Conservation (phyloP, 2,797 vertebrate genomes). For the Notamacropus eugenii region DNA sequence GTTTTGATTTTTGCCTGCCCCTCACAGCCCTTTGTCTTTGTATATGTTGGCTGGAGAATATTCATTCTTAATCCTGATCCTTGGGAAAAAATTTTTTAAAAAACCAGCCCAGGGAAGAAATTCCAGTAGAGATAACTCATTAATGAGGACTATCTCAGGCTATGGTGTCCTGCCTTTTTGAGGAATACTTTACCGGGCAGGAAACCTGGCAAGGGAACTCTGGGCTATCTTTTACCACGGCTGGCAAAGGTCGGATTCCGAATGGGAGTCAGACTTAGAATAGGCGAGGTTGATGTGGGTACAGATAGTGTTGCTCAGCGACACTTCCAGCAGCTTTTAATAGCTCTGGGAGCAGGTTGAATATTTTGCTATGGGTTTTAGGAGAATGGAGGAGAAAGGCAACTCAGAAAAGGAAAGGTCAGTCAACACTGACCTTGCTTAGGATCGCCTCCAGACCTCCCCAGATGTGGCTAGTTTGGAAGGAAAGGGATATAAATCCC, state of each 20-base stretch:
- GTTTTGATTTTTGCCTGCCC: slow-evolving; percentile 41
- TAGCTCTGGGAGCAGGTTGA: slow-evolving; percentile 21
- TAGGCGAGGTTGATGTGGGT: background rate
- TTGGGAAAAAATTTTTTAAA: background rate
- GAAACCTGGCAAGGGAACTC: slow-evolving; percentile 37
- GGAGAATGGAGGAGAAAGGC: slow-evolving; percentile 13
- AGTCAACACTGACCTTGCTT: background rate
- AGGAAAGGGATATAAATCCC: slow-evolving; percentile 4
- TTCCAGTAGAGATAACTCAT: slow-evolving; percentile 1
- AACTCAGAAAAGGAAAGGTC: slow-evolving; percentile 7
- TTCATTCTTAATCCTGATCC: slow-evolving; percentile 33
- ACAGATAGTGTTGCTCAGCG: no score
- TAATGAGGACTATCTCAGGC: slow-evolving; percentile 57
- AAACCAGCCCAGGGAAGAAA: background rate
- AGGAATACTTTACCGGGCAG: slow-evolving; percentile 42
- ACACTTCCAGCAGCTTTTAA: slow-evolving; percentile 23
- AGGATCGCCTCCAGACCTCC: background rate
- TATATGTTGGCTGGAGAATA: slow-evolving; percentile 33
- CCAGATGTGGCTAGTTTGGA: background rate
- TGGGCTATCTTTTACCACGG: slow-evolving; percentile 2
- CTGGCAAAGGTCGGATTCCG: slow-evolving; percentile 31
- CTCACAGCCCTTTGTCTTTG: slow-evolving; percentile 38
- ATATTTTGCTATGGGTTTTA: background rate
- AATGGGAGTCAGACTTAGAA: background rate
- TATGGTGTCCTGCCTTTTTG: slow-evolving; percentile 46